Percentiles rank a stretch among this genome's conserved stretches.
phyloP scores from a whole-genome alignment of 2,888 invertebrate species.

The Listrodromus nycthemerus region DNA sequence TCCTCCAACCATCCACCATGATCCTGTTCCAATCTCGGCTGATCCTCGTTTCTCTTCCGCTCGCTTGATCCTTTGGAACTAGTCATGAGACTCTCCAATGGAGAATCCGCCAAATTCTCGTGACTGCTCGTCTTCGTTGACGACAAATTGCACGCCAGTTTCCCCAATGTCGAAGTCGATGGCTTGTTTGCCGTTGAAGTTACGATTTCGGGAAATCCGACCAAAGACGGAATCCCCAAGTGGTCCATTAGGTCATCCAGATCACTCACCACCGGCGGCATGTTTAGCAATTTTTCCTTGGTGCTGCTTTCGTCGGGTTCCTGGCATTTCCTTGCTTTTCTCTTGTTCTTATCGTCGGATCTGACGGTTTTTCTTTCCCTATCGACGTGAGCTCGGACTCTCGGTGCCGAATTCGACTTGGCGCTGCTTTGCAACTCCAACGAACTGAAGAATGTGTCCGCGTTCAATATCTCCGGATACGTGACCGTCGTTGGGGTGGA shows the following conservation, averaged over 20 bases:
- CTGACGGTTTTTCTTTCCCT: conserved; percentile 71
- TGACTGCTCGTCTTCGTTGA: conserved; percentile 39
- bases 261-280: conserved; percentile 78
- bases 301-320: conserved; percentile 71
- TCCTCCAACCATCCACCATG: conserved; percentile 80
- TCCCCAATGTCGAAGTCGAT: conserved; percentile 57
- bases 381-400: conserved; percentile 69
- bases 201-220: conserved; percentile 82
- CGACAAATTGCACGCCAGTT: conserved; percentile 65
- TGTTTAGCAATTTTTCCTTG: conserved; percentile 77
- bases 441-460: conserved; percentile 95
- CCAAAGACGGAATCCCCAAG: conserved; percentile 81
- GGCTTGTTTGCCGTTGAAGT: conserved; percentile 70
- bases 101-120: conserved; percentile 65
- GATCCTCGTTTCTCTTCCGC: conserved; percentile 75
- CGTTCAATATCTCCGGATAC: conserved; percentile 86
- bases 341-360: conserved; percentile 73
- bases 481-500: conserved; percentile 84
- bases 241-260: conserved; percentile 81
- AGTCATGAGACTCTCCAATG: conserved; percentile 65
- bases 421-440: conserved; percentile 91
- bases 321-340: conserved; percentile 65
- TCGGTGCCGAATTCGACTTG: conserved; percentile 85
- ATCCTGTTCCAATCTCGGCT: conserved; percentile 73
- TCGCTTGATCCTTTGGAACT: conserved; percentile 61